phyloP scores from a whole-genome alignment of 2,113 vertebrate species.

The Chloebia gouldiae region DNA sequence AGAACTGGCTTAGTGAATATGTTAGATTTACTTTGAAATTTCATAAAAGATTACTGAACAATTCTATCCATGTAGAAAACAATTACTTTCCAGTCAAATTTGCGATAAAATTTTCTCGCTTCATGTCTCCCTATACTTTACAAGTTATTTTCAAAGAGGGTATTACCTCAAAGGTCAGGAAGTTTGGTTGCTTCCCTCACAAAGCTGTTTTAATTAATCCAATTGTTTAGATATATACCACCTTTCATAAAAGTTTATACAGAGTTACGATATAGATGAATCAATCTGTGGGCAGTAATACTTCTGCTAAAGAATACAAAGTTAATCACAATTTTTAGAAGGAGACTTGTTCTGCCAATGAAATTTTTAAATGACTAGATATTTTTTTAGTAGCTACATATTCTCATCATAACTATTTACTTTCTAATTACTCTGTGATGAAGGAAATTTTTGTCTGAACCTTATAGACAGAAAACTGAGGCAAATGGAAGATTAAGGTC shows the following conservation, averaged over 20 bases:
- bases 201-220: background rate
- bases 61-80: conserved; percentile 53
- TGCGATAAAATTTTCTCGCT: background rate
- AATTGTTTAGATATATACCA: background rate
- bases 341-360: background rate
- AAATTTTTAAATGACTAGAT: background rate
- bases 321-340: background rate
- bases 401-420: background rate
- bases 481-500: background rate
- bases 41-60: conserved; percentile 46
- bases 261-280: background rate
- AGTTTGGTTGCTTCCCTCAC: background rate
- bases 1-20: conserved; percentile 30
- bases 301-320: background rate
- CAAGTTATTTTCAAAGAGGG: conserved; percentile 22
- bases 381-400: background rate
- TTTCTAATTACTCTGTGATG: background rate
- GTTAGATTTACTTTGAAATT: conserved; percentile 54
- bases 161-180: background rate
- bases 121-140: conserved; percentile 11
- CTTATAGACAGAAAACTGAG: background rate
- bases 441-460: background rate
- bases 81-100: conserved; percentile 63
- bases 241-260: background rate
- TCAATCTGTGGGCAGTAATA: background rate